A percentile compares a stretch with the other conserved stretches of the same genome.
phyloP scores from a whole-genome alignment of 2,113 vertebrate species.

The Bettongia penicillata region DNA sequence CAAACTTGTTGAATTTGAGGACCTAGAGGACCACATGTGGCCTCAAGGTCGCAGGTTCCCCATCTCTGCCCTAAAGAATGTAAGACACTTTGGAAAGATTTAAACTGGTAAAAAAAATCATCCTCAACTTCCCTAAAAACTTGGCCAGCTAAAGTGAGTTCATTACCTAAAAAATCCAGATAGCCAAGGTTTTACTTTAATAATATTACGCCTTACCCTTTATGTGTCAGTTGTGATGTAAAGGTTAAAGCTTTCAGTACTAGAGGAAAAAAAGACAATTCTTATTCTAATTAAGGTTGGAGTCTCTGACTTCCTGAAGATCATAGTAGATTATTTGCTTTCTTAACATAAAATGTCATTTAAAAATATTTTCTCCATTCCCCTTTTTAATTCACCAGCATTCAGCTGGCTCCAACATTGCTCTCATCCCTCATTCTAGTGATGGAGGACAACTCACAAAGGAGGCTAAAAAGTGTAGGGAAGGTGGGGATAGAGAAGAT shows the following conservation, averaged over 20 bases:
- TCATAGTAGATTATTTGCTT: not conserved
- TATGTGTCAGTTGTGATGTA: conserved; percentile 33
- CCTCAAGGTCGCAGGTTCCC: too few species aligned
- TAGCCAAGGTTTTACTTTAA: not conserved
- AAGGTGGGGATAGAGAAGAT: too few species aligned
- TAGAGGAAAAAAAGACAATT: not conserved
- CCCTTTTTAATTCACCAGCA: not conserved
- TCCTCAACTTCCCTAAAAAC: not conserved
- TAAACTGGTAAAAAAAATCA: not conserved
- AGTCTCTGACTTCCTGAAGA: not conserved
- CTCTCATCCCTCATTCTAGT: too few species aligned
- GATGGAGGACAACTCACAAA: too few species aligned
- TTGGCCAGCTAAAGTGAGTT: not conserved
- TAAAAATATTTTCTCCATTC: not conserved
- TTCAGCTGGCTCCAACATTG: too few species aligned
- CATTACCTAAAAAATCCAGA: not conserved
- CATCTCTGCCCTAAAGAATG: not conserved
- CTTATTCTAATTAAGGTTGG: conserved; percentile 33
- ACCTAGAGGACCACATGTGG: too few species aligned
- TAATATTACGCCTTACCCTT: conserved; percentile 6
- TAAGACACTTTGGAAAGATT: not conserved
- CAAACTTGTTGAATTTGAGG: too few species aligned
- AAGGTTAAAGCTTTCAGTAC: not conserved
- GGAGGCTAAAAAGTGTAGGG: too few species aligned
- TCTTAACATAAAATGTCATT: not conserved